Conservation (phyloP, 2,113 vertebrate genomes). For the Perca flavescens region DNA sequence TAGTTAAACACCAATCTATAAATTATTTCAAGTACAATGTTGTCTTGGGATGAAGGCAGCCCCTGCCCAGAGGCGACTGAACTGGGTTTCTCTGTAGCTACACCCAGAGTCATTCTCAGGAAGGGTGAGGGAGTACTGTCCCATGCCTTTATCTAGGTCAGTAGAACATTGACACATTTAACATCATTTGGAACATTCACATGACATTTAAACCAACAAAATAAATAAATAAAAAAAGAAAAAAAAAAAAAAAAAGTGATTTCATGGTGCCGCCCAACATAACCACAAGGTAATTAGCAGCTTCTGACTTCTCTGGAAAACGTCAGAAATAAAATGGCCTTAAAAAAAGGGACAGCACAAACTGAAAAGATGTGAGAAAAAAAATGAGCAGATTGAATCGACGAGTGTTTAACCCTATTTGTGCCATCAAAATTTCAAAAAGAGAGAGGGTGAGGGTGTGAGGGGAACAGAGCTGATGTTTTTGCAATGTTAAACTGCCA, state of each 20-base stretch:
- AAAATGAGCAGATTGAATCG: background rate
- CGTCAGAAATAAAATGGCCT: conserved; percentile 83
- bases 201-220: conserved; percentile 59
- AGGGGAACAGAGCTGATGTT: background rate
- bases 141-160: conserved; percentile 70
- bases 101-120: conserved; percentile 77
- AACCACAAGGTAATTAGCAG: conserved; percentile 73
- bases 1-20: conserved; percentile 11
- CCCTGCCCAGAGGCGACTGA: conserved; percentile 59
- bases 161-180: conserved; percentile 65
- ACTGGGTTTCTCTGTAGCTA: conserved; percentile 90
- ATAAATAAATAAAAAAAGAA: conserved; percentile 31
- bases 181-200: conserved; percentile 67
- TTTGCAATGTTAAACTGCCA: background rate
- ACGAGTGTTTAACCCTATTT: conserved; percentile 21
- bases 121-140: conserved; percentile 60
- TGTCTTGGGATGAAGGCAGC: conserved; percentile 43
- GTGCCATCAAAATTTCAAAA: conserved; percentile 41
- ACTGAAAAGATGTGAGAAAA: background rate
- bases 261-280: conserved; percentile 57
- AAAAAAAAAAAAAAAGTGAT: conserved; percentile 35
- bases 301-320: conserved; percentile 89
- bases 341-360: conserved; percentile 67
- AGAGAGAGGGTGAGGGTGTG: background rate
- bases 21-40: conserved; percentile 74